Evolutionary conservation across 1,140 invertebrate species (phyloP).

Genomic region (Scylla paramamosain): DNA sequence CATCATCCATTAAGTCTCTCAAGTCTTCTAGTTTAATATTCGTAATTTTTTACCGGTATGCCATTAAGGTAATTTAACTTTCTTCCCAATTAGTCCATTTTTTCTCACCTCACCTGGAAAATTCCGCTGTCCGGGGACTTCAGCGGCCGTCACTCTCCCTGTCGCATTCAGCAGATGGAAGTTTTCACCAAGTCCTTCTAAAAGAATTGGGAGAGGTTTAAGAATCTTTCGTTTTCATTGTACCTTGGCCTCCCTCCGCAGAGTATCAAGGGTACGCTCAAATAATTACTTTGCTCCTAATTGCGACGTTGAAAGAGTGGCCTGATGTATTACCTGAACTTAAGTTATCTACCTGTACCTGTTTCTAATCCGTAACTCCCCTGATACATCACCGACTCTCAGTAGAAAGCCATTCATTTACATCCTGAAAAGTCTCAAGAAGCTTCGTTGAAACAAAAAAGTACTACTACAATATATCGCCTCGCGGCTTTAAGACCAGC

Average conservation of each 20-base stretch:
- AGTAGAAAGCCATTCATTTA: no score
- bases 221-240: background rate
- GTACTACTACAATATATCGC: no score
- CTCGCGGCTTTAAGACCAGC: no score
- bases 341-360: no score
- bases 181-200: background rate
- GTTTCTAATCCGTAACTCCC: no score
- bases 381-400: no score
- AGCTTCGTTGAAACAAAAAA: no score
- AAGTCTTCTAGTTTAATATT: background rate
- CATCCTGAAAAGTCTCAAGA: no score
- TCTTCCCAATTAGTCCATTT: constrained; percentile 14
- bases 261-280: no score
- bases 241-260: background rate
- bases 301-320: no score
- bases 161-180: background rate
- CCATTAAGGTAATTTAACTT: constrained; percentile 24
- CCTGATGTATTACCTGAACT: no score
- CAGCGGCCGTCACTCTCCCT: background rate
- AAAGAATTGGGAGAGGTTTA: background rate
- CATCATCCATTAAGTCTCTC: constrained; percentile 1
- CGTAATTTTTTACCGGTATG: background rate
- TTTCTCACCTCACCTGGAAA: background rate
- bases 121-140: background rate
- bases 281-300: no score